Base-by-base conservation (phyloP, 2,797 vertebrate genomes). In the Acipenser transmontanus region DNA sequence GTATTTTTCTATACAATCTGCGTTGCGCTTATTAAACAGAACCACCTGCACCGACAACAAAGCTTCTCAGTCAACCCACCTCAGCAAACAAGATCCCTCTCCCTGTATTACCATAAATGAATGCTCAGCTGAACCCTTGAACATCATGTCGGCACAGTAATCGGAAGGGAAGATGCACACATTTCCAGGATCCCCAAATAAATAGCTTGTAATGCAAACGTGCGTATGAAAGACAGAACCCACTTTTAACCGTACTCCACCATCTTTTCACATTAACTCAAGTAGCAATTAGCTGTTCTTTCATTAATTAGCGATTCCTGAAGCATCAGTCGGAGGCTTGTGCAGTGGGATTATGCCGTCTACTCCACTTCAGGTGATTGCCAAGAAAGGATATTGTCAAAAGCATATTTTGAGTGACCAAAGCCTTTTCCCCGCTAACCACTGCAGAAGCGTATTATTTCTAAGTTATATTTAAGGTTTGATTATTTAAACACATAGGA, bases 1-100 rank as follows among this genome's bases (percentile, higher is more conserved):
- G 34, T 34, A 34, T 34, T 34, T 34, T 34, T 34, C 34, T 34
- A 34, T 84, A 85, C 83, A 82, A 78, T 84, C 83, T 85, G 80
- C 85, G 79, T 75, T 79, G 78, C 83, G 85, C 84, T 87, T 85
- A 87, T 89, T 88, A 88, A 86, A 87, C 82, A 84, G 79, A 85
- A 80, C 85, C 86, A 88, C 87, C 85, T 87, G 86, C 87, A 86
- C 84, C 82, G 82, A 81, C 80, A 85, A 86, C 81, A 84, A 86
- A 85, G 85, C 84, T 84, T 83, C 79, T 76, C 79, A 81, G 82
- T 84, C 83, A 81, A 80, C 82, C 73, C 74, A 78, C 69, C 81
- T 71, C 76, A 79, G 81, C 78, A 77, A 85, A 87, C 83, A 81
- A 34, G 81, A 81, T 75, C 79, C 65, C 68, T 78, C 77, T 47